Evolutionary conservation across 2,113 vertebrate genomes (phyloP), one percentile per base, ranked within the genome.

Genomic region (Megaleporinus macrocephalus): DNA sequence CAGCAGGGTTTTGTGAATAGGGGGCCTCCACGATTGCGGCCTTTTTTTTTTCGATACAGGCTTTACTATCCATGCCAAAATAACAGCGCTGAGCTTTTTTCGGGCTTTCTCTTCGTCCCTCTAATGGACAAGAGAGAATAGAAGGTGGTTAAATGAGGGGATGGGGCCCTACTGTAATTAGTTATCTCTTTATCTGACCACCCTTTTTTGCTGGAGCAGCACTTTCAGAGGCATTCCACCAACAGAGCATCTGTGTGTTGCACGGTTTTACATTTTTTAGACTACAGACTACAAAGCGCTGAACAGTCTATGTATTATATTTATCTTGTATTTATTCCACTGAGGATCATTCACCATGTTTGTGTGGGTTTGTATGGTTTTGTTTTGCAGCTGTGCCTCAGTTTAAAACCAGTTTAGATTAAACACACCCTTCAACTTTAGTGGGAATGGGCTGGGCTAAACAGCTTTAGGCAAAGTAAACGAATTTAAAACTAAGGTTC

Each of bases 1-100:
- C 86, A 86, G 82, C 86, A 86, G 73, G 63, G 85, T 85, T 81
- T 85, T 81, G 79, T 93, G 89, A 93, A 93, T 92, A 87, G 86
- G 84, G 86, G 84, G 84, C 86, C 89, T 89, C 79, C 78, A 65
- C 57, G 61, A 70, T 59, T 59, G 51, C 16, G 36, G 51, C 47
- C 41, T 72, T 84, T 73, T 47, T 72, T 84, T 73, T 47, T 61
- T 61, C 13, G 1, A 30, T 44, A 27, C 27, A 18, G 59, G 86
- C 83, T 81, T 89, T 82, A 79, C 78, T 47, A 44, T 86, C 74
- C 73, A 26, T 80, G 87, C 87, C 89, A 89, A 85, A 68, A 91
- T 85, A 89, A 81, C 80, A 62, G 83, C 79, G 6, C 55, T n/a
- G 57, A 22, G 24, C 57, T 61, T 15, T 83, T 77, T 83, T n/a